Evolutionary conservation across 2,113 vertebrate species (phyloP).

Genomic region (Mastomys natalensis): DNA sequence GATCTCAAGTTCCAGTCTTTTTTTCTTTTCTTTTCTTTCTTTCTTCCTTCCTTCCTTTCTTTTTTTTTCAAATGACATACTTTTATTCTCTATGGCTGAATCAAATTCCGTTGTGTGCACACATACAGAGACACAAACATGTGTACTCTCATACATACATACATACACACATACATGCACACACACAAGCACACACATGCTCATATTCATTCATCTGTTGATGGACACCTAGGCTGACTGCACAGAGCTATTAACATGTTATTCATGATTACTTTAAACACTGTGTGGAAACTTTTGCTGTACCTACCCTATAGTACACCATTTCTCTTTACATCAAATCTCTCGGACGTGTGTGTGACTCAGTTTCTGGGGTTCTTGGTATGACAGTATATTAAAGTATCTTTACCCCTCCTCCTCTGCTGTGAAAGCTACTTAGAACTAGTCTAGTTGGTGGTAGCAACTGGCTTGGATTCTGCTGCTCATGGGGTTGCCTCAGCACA

Average conservation of each 20-base stretch:
- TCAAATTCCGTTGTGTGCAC: not conserved
- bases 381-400: not conserved
- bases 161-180: not conserved
- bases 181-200: not conserved
- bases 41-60: too few relatives aligned
- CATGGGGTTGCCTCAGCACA: accelerated
- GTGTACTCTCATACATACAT: not conserved
- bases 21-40: not conserved
- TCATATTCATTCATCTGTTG: not conserved
- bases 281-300: not conserved
- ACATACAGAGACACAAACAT: not conserved
- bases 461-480: not conserved
- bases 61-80: not conserved
- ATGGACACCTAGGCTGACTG: not conserved
- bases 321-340: too few relatives aligned
- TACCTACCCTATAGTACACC: not conserved
- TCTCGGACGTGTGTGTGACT: not conserved
- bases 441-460: accelerated
- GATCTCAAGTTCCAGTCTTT: not conserved
- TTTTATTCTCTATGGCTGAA: not conserved
- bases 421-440: not conserved
- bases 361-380: not conserved
- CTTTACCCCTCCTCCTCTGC: too few relatives aligned
- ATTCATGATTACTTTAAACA: not conserved
- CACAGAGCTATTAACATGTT: not conserved